Conservation (phyloP, 2,797 vertebrate species). For the Phyllotis vaccarum region DNA sequence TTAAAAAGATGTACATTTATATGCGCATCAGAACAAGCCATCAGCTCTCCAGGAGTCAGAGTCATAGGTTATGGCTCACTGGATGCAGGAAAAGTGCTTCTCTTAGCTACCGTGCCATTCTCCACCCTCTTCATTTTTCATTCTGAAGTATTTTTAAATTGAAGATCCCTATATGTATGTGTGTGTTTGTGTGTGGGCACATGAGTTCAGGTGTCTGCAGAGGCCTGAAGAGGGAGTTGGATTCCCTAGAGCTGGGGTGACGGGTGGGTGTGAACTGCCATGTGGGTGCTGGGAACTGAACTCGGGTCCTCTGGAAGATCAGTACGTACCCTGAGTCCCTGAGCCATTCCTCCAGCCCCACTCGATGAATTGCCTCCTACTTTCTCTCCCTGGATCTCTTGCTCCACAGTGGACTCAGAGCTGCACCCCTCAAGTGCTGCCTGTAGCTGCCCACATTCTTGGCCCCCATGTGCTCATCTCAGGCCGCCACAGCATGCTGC, state of each 20-base stretch:
- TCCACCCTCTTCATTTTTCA: background rate
- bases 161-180: background rate
- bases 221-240: background rate
- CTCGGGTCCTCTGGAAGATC: background rate
- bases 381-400: background rate
- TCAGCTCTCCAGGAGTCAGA: background rate
- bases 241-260: background rate
- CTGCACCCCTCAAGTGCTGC: background rate
- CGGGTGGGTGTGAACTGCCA: background rate
- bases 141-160: conserved; percentile 20
- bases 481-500: no score
- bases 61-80: background rate
- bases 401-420: background rate
- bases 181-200: background rate
- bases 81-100: background rate
- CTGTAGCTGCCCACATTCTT: background rate
- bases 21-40: background rate
- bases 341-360: background rate
- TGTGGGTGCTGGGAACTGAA: background rate
- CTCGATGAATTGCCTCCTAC: background rate
- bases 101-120: background rate
- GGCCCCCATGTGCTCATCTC: background rate
- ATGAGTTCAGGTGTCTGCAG: background rate
- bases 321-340: background rate
- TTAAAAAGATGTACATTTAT: background rate